Percentiles rank a stretch among this genome's conserved stretches.
These are phyloP conservation scores for Neoitamus cyanurus DNA, from an alignment of 2,888 invertebrate genomes.

Conservation along the genomic window DNA sequence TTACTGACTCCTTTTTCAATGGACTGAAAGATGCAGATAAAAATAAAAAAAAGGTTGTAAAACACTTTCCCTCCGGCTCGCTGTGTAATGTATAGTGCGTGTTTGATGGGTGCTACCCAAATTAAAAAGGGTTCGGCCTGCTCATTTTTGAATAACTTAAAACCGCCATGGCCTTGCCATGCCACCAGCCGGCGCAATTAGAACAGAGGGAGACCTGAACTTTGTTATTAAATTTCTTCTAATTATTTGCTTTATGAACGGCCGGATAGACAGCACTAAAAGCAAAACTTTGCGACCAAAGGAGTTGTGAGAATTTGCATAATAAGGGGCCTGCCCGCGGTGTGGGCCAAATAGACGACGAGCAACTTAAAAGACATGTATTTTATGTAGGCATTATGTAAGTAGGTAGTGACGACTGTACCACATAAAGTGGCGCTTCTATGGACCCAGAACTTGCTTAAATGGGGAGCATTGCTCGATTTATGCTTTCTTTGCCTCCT, in stretches of 20 bases:
- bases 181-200: neutral
- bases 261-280: conserved; percentile 5
- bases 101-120: neutral
- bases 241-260: neutral
- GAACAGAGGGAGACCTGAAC: neutral
- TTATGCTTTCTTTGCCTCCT: neutral
- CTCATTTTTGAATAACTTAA: neutral
- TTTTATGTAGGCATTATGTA: neutral
- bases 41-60: neutral
- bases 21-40: neutral
- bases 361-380: neutral
- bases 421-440: neutral
- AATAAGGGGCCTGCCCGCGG: neutral
- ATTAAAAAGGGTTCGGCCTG: neutral
- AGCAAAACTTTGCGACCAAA: neutral
- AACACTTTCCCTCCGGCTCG: neutral
- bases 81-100: neutral
- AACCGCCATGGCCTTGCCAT: neutral
- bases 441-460: neutral
- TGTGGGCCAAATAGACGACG: neutral
- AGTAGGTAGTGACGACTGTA: neutral
- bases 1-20: neutral
- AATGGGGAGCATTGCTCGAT: neutral
- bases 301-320: neutral
- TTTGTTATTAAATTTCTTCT: neutral